Base-by-base conservation (phyloP, 2,797 vertebrate genomes). In the Loris lydekkerianus region DNA sequence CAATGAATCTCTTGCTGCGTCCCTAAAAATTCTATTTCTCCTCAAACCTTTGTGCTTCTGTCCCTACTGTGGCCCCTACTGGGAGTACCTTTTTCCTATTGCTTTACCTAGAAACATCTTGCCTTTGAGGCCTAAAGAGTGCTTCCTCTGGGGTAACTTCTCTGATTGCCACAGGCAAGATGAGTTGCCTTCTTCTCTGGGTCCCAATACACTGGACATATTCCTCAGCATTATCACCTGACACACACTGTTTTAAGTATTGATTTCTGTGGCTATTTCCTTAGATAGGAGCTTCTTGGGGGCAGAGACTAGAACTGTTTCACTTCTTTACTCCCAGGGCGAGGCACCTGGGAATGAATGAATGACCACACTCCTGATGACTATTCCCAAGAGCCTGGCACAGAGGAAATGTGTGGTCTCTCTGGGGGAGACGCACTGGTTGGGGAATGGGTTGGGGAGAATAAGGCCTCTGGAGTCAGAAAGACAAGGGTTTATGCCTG, bases 201-300 rank as follows among this genome's bases (percentile, higher is more conserved):
- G 73, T 65, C 67, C 37, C 53, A 40, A 4, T 4, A 58, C 29
- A 31, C 65, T 40, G 20, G 73, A 72, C 10, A 46, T 46, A 31
- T 53, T 40, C 61, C 58, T 86, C 80, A 29, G n/a, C 29, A n/a
- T 1, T 1, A 63, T 14, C 27, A n/a, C 27, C 83, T 80, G 61
- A 37, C 34, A 75, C 34, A 61, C 4, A 31, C 31, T 10, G 5
- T 40, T 27, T 18, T 61, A 65, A 65, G 13, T 37, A 65, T 7
- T 77, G 61, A 76, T 84, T 77, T 86, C 80, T 65, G 34, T 60
- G 63, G 11, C 29, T 40, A 2, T 87, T 86, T 97, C 40, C 75
- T 95, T 25, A 78, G 27, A 10, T 25, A 56, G 37, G 58, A 81
- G 13, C 20, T 85, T 81, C 60, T 49, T 63, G 37, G 91, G 25